Base-by-base conservation (phyloP, 2,113 vertebrate genomes). In the Empidonax alnorum region DNA sequence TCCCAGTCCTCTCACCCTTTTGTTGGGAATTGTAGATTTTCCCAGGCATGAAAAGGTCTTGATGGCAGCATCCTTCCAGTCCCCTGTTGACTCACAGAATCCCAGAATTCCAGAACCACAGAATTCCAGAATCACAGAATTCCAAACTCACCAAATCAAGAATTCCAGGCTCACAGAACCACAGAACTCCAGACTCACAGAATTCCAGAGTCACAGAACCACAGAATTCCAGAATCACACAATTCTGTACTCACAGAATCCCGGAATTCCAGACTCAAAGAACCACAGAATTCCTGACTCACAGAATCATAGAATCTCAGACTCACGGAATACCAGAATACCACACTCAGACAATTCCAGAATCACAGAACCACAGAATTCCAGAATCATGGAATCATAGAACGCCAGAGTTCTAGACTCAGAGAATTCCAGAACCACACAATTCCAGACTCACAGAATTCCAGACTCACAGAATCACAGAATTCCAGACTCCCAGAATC, bases 211-310 rank as follows among this genome's bases (percentile, higher is more conserved):
- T 17, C 4, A 3, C 10, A 17, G 28, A 52, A 7, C 3, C 14
- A 1, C 3, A 28, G 2, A 33, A 20, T 5, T 2, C 3, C 9
- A 4, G 1, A 30, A 4, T 6, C 3, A 3, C 3, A 22, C 7
- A 33, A 14, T 14, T 2, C 1, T 23, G 41, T 3, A 39, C 9
- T 23, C 28, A 5, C 3, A 16, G 5, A 22, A 23, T 27, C 21
- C 46, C 31, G 2, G 11, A n/a, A 16, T 7, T 17, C 5, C 5
- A 12, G 28, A 41, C 5, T 23, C 27, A 1, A 5, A 8, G 0
- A 65, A n/a, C 5, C 18, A 2, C 6, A 28, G 23, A 4, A 3
- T 19, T 4, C 3, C 10, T 23, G 4, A 25, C 1, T 17, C 4
- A 3, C 10, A 17, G 28, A 52, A 7, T 3, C 14, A 1, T 3